A percentile compares a stretch with the other conserved stretches of the same genome.
These are phyloP conservation scores for Rhinopomastus cyanomelas DNA, from an alignment of 2,113 vertebrate genomes.

Conservation along the genomic window DNA sequence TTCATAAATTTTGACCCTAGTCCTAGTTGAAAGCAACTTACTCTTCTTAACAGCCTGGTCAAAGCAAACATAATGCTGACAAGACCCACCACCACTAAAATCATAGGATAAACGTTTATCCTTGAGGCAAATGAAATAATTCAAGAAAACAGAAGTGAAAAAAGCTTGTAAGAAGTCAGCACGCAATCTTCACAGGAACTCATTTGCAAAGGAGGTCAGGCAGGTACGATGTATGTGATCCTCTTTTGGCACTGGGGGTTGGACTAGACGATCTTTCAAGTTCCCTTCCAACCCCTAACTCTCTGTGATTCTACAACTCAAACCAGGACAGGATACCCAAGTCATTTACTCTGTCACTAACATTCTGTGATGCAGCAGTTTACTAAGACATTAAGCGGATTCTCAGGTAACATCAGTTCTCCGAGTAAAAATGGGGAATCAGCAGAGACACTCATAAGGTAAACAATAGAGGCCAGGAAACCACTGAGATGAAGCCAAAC, in stretches of 20 bases:
- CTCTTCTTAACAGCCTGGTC: not conserved
- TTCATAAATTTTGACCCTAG: not conserved
- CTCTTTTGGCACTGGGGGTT: too few relatives aligned
- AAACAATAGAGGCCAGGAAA: not conserved
- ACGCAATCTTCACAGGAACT: not conserved
- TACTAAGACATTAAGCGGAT: not conserved
- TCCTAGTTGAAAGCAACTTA: not conserved
- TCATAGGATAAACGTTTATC: fast-evolving
- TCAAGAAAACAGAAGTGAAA: not conserved
- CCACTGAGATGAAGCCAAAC: not conserved
- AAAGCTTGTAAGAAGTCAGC: not conserved
- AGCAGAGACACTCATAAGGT: not conserved
- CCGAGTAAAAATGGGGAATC: not conserved
- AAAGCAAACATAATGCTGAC: not conserved
- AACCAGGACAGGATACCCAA: too few relatives aligned
- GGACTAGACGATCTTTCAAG: too few relatives aligned
- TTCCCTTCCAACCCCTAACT: too few relatives aligned
- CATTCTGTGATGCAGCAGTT: not conserved
- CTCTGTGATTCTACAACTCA: too few relatives aligned
- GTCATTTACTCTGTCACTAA: too few relatives aligned
- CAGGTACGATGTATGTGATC: not conserved
- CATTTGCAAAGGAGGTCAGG: not conserved
- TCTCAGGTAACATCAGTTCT: not conserved
- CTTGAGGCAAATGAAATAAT: not conserved
- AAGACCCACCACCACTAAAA: not conserved